Evolutionary conservation across 2,888 invertebrate species (phyloP), one percentile per base, ranked within the genome.

Genomic region (Epistrophe eligans): DNA sequence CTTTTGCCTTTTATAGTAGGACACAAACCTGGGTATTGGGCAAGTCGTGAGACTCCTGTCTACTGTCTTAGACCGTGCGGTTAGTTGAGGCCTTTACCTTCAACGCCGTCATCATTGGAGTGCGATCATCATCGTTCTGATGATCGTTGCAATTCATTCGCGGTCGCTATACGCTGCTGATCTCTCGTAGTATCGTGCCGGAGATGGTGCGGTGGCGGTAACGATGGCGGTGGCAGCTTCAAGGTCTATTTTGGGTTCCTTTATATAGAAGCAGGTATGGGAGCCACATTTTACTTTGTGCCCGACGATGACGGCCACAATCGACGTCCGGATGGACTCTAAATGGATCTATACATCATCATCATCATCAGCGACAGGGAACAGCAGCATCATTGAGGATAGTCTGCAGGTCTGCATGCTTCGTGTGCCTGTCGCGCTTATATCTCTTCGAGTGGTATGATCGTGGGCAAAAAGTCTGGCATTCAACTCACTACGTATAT

Each of bases 381-480:
- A 71, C 66, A 71, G 58, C 58, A 70, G 35, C 79, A 83, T 72
- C 77, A 79, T 64, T 70, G 70, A 55, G 71, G 28, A 82, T 58
- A 82, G 58, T 67, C 60, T 66, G 62, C 40, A 32, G 28, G 45
- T 72, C 55, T 45, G 55, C 17, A 58, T 79, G 83, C 67, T 76
- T 87, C 87, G 87, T 87, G 87, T 83, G 87, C 87, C 87, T 74
- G 87, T 87, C 87, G 87, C 87, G 87, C 87, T 87, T 87, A 87
- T 87, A 87, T 67, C 79, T 79, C 72, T 72, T 81, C 50, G 45
- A 71, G 81, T 60, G 48, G 48, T 73, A 60, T 43, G 70, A 50
- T 73, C 71, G 85, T 83, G 79, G 74, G 73, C 87, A 83, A 83
- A 79, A 79, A 83, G 74, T 83, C 87, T 79, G 83, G 74, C 87